Evolutionary conservation across 2,888 invertebrate species (phyloP).

Genomic region (Elysia crispata): DNA sequence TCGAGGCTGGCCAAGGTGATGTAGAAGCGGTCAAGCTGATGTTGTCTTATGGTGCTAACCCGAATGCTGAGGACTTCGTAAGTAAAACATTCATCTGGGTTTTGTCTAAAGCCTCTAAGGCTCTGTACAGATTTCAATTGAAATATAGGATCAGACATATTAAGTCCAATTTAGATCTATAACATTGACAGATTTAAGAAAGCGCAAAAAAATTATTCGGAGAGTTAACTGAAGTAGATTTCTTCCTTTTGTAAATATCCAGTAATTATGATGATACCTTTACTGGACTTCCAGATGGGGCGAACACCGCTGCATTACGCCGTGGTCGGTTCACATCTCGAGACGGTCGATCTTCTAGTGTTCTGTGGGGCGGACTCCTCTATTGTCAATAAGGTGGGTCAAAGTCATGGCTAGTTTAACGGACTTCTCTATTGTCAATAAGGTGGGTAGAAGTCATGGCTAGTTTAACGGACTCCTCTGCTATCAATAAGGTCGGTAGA

Average conservation of each 20-base stretch:
- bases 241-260: no score
- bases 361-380: constrained; percentile 57
- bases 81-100: neutral
- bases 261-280: no score
- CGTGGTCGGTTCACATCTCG: constrained; percentile 46
- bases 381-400: constrained; percentile 47
- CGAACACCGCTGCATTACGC: constrained; percentile 57
- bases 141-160: no score
- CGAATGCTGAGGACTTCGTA: constrained; percentile 52
- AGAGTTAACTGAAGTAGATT: no score
- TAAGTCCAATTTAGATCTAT: no score
- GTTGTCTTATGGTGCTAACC: constrained; percentile 51
- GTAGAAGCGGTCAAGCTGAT: constrained; percentile 54
- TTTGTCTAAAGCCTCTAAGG: constrained; percentile 3
- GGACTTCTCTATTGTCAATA: constrained; percentile 39
- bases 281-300: constrained; percentile 45
- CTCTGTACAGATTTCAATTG: no score
- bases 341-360: constrained; percentile 53
- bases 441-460: neutral
- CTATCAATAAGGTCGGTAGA: neutral
- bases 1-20: constrained; percentile 54
- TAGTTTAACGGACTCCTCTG: constrained; percentile 46
- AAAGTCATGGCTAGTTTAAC: neutral
- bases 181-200: no score
- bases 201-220: no score